phyloP scores from a whole-genome alignment of 92 coral and sea anemone species.

The Ricordea florida region DNA sequence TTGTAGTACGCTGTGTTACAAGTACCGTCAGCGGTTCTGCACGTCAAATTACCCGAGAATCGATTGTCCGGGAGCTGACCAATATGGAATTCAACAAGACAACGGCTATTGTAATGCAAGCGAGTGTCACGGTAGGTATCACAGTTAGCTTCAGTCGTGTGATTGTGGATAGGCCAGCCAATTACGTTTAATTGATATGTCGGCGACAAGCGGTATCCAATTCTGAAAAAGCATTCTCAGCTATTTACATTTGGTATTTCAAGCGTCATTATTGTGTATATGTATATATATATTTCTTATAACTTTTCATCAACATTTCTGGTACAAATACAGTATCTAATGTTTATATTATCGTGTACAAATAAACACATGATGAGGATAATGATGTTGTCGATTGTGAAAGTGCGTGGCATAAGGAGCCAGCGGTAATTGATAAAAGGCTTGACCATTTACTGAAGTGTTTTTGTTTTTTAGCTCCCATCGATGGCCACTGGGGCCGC shows the following conservation, averaged over 20 bases:
- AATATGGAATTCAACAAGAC: conserved; percentile 63
- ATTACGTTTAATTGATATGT: no score
- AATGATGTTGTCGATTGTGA: no score
- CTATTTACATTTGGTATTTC: no score
- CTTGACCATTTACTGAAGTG: no score
- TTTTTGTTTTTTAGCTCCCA: conserved; percentile 61
- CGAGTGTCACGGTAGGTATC: conserved; percentile 83
- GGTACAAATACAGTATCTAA: neutral
- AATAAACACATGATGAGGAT: neutral
- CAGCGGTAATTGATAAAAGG: no score
- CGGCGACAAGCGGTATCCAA: no score
- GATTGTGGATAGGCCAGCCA: neutral
- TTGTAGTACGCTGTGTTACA: conserved; percentile 59
- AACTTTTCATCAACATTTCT: neutral
- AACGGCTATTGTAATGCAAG: conserved; percentile 31
- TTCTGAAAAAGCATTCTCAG: no score
- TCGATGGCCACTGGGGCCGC: conserved; percentile 98
- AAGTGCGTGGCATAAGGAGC: no score
- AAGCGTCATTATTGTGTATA: no score
- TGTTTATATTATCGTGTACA: no score
- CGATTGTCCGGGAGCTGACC: conserved; percentile 77
- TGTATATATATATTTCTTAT: no score
- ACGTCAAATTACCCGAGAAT: conserved; percentile 18
- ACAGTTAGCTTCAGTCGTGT: neutral
- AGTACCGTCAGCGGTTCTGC: conserved; percentile 84